phyloP scores from a whole-genome alignment of 2,888 invertebrate genomes.

The Stegophylla sp. region DNA sequence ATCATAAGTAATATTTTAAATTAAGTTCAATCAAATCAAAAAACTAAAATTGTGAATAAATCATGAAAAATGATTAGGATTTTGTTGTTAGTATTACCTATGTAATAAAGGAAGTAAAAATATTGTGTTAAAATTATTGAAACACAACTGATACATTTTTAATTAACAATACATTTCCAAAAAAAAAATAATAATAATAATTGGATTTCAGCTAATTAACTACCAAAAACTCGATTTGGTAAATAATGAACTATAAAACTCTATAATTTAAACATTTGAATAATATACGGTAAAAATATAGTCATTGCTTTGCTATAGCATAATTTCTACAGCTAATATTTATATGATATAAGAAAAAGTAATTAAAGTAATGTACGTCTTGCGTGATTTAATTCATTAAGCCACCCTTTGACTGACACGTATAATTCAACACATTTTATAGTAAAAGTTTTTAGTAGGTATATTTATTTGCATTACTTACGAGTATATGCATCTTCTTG shows the following conservation, averaged over 20 bases:
- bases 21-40: too few relatives aligned
- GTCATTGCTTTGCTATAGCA: background rate
- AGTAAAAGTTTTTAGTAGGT: too few relatives aligned
- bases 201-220: too few relatives aligned
- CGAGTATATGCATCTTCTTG: background rate
- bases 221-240: background rate
- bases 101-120: too few relatives aligned
- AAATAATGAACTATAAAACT: background rate
- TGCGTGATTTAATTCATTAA: constrained; percentile 27
- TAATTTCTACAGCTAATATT: background rate
- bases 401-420: background rate
- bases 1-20: too few relatives aligned
- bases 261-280: background rate
- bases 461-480: background rate
- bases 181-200: too few relatives aligned
- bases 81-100: too few relatives aligned
- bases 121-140: too few relatives aligned
- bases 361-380: constrained; percentile 8
- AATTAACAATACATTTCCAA: too few relatives aligned
- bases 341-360: background rate
- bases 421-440: background rate
- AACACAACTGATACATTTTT: too few relatives aligned
- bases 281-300: background rate
- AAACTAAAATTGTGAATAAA: too few relatives aligned
- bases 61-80: too few relatives aligned